Conservation (phyloP, 2,797 vertebrate genomes). For the Eurystomus glaucurus region DNA sequence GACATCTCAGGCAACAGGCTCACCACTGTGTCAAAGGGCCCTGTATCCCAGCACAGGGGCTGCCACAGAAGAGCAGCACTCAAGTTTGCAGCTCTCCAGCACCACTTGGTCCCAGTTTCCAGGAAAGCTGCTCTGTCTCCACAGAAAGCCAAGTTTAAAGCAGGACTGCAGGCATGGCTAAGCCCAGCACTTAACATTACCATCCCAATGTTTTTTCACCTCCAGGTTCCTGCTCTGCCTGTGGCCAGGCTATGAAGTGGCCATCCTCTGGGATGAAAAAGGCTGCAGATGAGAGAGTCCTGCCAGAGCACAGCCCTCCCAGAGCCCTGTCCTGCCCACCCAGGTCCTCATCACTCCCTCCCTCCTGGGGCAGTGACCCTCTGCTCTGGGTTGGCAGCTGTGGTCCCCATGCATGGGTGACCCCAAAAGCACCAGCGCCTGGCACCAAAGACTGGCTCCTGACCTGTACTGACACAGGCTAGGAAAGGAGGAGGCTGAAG, state of each 20-base stretch:
- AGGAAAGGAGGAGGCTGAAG: neutral
- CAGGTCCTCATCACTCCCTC: neutral
- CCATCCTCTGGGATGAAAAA: neutral
- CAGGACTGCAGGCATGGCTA: neutral
- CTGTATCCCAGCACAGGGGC: neutral
- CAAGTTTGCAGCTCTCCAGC: neutral
- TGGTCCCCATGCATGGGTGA: neutral
- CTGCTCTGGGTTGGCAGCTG: neutral
- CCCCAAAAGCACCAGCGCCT: neutral
- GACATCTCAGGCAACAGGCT: neutral
- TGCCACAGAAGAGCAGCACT: neutral
- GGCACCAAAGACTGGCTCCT: neutral
- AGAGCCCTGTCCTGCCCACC: neutral
- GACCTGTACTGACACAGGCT: neutral
- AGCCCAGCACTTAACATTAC: neutral
- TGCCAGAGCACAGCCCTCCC: neutral
- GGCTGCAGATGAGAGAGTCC: neutral
- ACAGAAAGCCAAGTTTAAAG: neutral
- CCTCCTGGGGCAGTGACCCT: neutral
- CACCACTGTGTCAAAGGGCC: rapidly evolving
- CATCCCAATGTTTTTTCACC: neutral
- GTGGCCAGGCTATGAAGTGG: neutral
- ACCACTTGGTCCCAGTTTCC: neutral
- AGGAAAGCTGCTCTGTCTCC: slow-evolving; percentile 1
- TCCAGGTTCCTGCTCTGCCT: neutral